phyloP scores from a whole-genome alignment of 64 coral and sea anemone genomes.

The Stichodactyla helianthus region DNA sequence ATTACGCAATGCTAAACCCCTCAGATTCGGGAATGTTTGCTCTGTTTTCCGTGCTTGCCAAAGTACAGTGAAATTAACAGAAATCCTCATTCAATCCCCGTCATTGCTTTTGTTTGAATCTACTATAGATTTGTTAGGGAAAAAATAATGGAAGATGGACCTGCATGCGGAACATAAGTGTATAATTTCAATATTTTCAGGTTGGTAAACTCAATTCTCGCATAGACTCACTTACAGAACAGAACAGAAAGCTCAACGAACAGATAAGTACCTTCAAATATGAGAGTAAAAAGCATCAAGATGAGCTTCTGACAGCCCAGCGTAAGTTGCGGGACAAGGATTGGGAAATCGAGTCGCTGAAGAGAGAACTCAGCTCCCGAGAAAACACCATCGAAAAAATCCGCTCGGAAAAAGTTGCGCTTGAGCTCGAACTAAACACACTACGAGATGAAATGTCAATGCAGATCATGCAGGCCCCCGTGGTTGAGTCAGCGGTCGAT shows the following conservation, averaged over 20 bases:
- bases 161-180: not conserved
- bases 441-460: constrained; percentile 60
- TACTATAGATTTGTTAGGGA: too few relatives aligned
- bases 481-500: constrained; percentile 66
- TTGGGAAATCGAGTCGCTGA: constrained; percentile 74
- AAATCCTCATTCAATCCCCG: too few relatives aligned
- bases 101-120: too few relatives aligned
- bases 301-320: constrained; percentile 34
- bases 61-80: too few relatives aligned
- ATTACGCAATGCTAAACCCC: too few relatives aligned
- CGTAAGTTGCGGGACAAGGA: constrained; percentile 55
- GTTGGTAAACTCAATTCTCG: constrained; percentile 57
- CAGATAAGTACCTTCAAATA: constrained; percentile 61
- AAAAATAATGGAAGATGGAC: too few relatives aligned
- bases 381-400: constrained; percentile 48
- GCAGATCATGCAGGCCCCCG: constrained; percentile 47
- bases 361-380: constrained; percentile 54
- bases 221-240: constrained; percentile 59
- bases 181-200: constrained; percentile 32
- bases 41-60: too few relatives aligned
- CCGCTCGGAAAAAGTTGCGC: constrained; percentile 56
- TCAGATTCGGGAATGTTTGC: too few relatives aligned
- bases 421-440: constrained; percentile 65
- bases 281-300: constrained; percentile 57
- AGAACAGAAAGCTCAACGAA: constrained; percentile 73